Base-by-base conservation (phyloP, 1,140 invertebrate species). In the Colletes latitarsis region DNA sequence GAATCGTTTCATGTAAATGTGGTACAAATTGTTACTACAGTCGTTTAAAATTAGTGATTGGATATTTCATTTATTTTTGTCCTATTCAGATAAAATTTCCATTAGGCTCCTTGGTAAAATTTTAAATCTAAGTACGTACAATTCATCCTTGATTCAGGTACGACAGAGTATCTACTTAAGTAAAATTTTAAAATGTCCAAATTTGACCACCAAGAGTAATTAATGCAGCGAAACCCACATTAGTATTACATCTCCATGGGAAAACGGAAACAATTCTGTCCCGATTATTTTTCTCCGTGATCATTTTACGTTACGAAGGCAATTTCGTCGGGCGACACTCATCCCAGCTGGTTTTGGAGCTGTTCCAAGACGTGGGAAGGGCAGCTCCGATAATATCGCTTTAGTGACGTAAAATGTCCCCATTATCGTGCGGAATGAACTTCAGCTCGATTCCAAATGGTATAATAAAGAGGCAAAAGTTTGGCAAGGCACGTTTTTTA, bases 381-480 rank as follows among this genome's bases (percentile, higher is more conserved):
- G 73, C 81, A 82, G 81, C 63, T 71, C 83, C 74, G 88, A 91
- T 91, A 89, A 91, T 90, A 91, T 91, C 89, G 86, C 88, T 91
- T 88, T 88, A 88, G 88, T 82, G 87, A 90, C 88, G 84, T 86
- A 87, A 91, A 91, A 88, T 88, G 89, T 84, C 86, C 75, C 86
- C 82, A 89, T 90, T 91, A 91, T 90, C 85, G 83, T 82, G 84
- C 86, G 84, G 81, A 89, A 91, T 90, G 89, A 91, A 91, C 89
- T 89, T 83, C 77, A 77, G 82, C 72, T 81, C 83, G 87, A 84
- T 86, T 89, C 87, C 85, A 89, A 89, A 79, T 84, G 84, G 86
- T 84, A 85, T 85, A 89, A 91, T 88, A 91, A 88, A 90, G 84
- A 88, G 87, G 73, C 55, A 69, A 55, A 68, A 86, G 78, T 80